Evolutionary conservation across 64 coral and sea anemone genomes (phyloP).

Genomic region (Montipora foliosa): DNA sequence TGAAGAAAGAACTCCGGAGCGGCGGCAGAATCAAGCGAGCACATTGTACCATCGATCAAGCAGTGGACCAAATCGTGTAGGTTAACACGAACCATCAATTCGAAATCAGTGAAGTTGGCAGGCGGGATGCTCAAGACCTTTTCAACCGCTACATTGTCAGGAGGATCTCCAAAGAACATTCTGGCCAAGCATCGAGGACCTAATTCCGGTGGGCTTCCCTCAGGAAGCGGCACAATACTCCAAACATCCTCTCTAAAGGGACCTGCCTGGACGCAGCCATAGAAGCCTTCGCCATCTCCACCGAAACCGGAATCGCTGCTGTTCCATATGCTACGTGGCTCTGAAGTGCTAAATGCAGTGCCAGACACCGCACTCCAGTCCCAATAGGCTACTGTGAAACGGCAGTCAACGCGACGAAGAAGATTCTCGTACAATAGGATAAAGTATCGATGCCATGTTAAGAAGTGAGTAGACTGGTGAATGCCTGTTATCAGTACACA

Average conservation of each 20-base stretch:
- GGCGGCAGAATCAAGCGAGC: conserved; percentile 58
- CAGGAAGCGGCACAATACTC: conserved; percentile 61
- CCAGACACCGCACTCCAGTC: conserved; percentile 82
- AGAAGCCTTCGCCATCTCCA: conserved; percentile 32
- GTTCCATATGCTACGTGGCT: conserved; percentile 58
- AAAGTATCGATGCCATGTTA: conserved; percentile 87
- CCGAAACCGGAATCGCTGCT: conserved; percentile 62
- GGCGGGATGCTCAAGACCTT: conserved; percentile 18
- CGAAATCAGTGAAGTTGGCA: conserved; percentile 68
- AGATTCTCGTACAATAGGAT: conserved; percentile 80
- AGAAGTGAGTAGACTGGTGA: conserved; percentile 46
- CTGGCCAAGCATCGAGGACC: conserved; percentile 57
- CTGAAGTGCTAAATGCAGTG: conserved; percentile 53
- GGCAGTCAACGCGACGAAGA: conserved; percentile 71
- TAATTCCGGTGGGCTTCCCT: background rate
- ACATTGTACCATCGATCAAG: conserved; percentile 58
- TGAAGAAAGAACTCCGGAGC: conserved; percentile 72
- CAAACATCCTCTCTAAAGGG: conserved; percentile 71
- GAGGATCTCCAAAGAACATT: conserved; percentile 69
- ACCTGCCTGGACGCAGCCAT: conserved; percentile 67
- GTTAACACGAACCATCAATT: conserved; percentile 50
- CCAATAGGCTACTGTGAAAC: conserved; percentile 84
- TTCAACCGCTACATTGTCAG: conserved; percentile 69
- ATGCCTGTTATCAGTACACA: conserved; percentile 31
- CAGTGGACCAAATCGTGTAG: conserved; percentile 45